Evolutionary conservation across 2,797 vertebrate species (phyloP), one percentile per base, ranked within the genome.

Genomic region (Mus minutoides): DNA sequence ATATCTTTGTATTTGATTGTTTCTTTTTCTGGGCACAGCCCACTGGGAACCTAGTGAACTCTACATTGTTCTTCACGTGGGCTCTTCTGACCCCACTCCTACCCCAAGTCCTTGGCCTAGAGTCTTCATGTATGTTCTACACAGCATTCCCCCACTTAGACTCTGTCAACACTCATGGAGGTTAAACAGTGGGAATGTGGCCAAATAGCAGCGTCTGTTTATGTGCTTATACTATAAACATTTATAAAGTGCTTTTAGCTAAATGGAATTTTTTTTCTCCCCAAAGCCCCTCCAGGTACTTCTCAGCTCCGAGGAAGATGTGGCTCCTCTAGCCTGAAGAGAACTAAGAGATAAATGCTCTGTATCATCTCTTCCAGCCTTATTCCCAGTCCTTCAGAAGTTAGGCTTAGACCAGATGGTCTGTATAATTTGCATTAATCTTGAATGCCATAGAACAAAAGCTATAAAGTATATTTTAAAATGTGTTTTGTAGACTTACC

Each of bases 211-310:
- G 78, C 94, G 95, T 90, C 60, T 96, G 49, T 94, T 96, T 95
- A 96, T 90, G 90, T 62, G 87, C 84, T 60, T 91, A 34, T 46
- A 78, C 56, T 95, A 77, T 97, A 97, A 97, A 97, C 92, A 96
- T 94, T 97, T 96, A 88, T 60, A 88, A 92, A 95, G 43, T 89
- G 29, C 92, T 97, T 93, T 95, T 92, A 97, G 82, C 69, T 92
- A 56, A 85, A 90, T 94, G n/a, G 83, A 82, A 89, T 95, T 40
- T 67, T 40, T 67, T 49, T 29, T 96, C 49, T 82, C 62, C 34
- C 14, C 75, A 76, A 85, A 92, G 54, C 34, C 92, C 88, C 34
- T 90, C 88, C 73, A 93, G 90, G 90, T 88, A 75, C 67, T 37
- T 94, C 85, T 95, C 79, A 88, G 67, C 79, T 96, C 96, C 88